Evolutionary conservation across 2,797 vertebrate species (phyloP).

Genomic region (Schizothorax lantsangensis): DNA sequence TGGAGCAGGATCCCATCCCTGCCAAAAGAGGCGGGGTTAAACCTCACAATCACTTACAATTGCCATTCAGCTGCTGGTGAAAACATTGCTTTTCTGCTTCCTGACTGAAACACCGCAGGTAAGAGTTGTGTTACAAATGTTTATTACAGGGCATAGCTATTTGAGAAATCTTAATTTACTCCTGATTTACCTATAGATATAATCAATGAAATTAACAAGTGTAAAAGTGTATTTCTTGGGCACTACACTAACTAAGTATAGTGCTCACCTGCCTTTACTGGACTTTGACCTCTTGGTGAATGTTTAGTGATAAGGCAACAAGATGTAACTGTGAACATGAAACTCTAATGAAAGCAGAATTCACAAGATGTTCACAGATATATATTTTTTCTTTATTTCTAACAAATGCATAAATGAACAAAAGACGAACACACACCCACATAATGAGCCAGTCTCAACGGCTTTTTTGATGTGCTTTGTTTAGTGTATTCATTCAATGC

Average conservation of each 20-base stretch:
- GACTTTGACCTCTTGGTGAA: conserved; percentile 42
- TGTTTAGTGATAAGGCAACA: conserved; percentile 16
- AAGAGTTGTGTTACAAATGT: not conserved
- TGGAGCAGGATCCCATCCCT: not conserved
- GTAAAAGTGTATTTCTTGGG: conserved; percentile 2
- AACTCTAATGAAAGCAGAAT: not conserved
- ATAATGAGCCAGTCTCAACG: not conserved
- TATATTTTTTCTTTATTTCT: not conserved
- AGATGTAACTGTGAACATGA: conserved; percentile 4
- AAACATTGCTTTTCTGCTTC: conserved; percentile 17
- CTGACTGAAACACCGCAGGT: conserved; percentile 32
- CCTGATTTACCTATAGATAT: not conserved
- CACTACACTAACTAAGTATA: not conserved
- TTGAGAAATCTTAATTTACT: not conserved
- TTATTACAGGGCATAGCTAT: not conserved
- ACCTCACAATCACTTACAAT: conserved; percentile 28
- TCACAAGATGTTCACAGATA: not conserved
- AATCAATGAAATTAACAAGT: not conserved
- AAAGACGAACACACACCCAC: conserved; percentile 25
- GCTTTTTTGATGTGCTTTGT: conserved; percentile 1
- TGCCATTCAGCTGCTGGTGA: conserved; percentile 23
- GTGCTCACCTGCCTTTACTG: not conserved
- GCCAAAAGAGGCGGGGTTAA: conserved; percentile 14
- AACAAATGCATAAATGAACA: not conserved
- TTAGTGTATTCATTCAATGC: not conserved